Evolutionary conservation across 2,113 vertebrate genomes (phyloP).

Genomic region (Bujurquina vittata): DNA sequence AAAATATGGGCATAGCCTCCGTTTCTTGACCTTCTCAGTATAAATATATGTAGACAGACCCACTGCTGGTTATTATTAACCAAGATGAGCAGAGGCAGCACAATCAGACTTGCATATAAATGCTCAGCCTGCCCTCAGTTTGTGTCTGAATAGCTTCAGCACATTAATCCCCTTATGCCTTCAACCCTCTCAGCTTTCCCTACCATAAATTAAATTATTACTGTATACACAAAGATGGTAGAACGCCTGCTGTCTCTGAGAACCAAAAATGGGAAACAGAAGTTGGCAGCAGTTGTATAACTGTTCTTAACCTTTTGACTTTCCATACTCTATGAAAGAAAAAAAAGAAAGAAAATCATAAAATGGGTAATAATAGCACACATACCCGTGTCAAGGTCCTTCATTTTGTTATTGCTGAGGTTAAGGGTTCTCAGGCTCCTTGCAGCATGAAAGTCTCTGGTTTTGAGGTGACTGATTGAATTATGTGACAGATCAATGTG

Average conservation of each 20-base stretch:
- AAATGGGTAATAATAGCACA: background rate
- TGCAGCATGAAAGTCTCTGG: conserved; percentile 87
- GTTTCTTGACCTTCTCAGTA: background rate
- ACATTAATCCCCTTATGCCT: conserved; percentile 2
- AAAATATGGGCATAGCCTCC: background rate
- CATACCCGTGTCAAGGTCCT: conserved; percentile 88
- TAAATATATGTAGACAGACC: background rate
- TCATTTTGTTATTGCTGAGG: conserved; percentile 89
- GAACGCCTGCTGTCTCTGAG: background rate
- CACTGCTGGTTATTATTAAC: background rate
- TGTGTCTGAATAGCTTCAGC: conserved; percentile 7
- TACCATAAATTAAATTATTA: conserved; percentile 26
- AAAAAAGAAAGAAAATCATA: conserved; percentile 6
- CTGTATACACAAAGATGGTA: conserved; percentile 25
- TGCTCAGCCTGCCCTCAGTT: background rate
- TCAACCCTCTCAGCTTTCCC: conserved; percentile 5
- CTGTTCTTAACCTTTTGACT: conserved; percentile 12
- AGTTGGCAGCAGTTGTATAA: conserved; percentile 16
- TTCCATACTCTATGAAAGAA: conserved; percentile 18
- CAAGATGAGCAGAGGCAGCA: background rate
- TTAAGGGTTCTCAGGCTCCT: conserved; percentile 89
- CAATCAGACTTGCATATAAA: conserved; percentile 3
- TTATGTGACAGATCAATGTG: conserved; percentile 92
- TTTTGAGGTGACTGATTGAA: conserved; percentile 87
- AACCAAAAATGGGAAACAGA: conserved; percentile 41